Conservation (phyloP, 2,113 vertebrate genomes). For the Pachypanchax playfairii region DNA sequence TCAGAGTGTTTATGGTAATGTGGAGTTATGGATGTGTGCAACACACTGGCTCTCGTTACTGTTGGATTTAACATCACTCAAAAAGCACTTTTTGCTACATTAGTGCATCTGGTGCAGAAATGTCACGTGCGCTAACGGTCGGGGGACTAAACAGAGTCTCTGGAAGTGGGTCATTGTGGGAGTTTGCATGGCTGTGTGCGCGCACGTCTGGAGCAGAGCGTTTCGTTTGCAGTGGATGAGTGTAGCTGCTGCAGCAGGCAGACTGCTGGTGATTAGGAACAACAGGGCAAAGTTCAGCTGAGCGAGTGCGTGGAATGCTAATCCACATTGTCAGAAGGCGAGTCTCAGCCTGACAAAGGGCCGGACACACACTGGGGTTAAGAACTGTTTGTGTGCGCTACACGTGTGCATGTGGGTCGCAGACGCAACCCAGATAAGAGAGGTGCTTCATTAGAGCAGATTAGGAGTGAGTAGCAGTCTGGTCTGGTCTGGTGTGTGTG, state of each 20-base stretch:
- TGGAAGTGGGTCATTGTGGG: slow-evolving; percentile 64
- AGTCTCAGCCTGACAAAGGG: slow-evolving; percentile 55
- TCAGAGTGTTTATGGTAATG: slow-evolving; percentile 41
- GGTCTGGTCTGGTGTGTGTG: slow-evolving; percentile 34
- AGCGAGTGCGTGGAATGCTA: slow-evolving; percentile 74
- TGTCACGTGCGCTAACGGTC: slow-evolving; percentile 55
- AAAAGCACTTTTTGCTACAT: slow-evolving; percentile 44
- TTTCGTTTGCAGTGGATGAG: slow-evolving; percentile 22
- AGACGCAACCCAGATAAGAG: slow-evolving; percentile 51
- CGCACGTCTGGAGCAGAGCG: slow-evolving; percentile 38
- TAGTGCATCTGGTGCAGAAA: slow-evolving; percentile 52
- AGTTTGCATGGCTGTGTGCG: slow-evolving; percentile 54
- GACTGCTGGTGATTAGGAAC: slow-evolving; percentile 74
- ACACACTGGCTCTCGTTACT: slow-evolving; percentile 35
- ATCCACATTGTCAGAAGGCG: slow-evolving; percentile 70
- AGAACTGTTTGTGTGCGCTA: slow-evolving; percentile 26
- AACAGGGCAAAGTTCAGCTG: slow-evolving; percentile 70
- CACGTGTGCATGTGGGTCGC: slow-evolving; percentile 21
- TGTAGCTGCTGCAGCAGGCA: slow-evolving; percentile 46
- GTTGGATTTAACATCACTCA: slow-evolving; percentile 49
- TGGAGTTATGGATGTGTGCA: slow-evolving; percentile 25
- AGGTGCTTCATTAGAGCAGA: slow-evolving; percentile 62
- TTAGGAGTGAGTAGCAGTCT: slow-evolving; percentile 41
- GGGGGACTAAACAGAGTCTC: slow-evolving; percentile 32
- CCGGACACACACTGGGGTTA: slow-evolving; percentile 38